Conservation (phyloP, 2,113 vertebrate genomes). For the Brachyhypopomus gauderio region DNA sequence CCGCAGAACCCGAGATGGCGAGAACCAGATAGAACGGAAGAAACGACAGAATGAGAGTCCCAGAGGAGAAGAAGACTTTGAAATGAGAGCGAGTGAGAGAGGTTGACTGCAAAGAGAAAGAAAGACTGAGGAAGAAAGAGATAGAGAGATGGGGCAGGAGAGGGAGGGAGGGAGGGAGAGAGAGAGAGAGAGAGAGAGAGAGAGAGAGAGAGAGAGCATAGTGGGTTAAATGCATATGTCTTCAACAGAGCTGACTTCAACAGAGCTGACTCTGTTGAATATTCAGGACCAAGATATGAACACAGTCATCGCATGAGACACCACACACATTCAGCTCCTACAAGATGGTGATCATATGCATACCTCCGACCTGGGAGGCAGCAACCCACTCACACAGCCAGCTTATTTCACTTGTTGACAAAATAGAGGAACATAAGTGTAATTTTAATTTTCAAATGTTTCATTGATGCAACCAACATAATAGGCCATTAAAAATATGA, state of each 20-base stretch:
- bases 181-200: too few species aligned
- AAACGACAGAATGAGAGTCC: constrained; percentile 11
- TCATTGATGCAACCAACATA: not conserved
- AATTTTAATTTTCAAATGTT: not conserved
- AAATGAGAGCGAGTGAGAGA: not conserved
- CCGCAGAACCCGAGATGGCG: constrained; percentile 43
- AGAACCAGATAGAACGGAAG: constrained; percentile 22
- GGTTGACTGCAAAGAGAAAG: not conserved
- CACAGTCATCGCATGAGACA: constrained; percentile 48
- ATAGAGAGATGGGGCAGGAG: not conserved
- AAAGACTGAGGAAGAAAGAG: not conserved
- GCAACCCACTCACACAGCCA: not conserved
- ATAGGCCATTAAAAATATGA: not conserved
- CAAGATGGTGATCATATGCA: constrained; percentile 61
- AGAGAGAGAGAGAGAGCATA: not conserved
- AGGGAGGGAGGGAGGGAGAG: not conserved
- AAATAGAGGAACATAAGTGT: too few species aligned
- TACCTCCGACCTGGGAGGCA: constrained; percentile 46
- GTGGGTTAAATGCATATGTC: constrained; percentile 47
- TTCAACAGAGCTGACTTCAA: too few species aligned
- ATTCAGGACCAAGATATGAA: constrained; percentile 51
- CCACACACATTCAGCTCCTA: constrained; percentile 54
- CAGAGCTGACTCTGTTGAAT: too few species aligned
- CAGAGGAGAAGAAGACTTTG: constrained; percentile 40
- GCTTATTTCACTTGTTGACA: too few species aligned